Conservation (phyloP, 1,140 invertebrate genomes). For the Cyrtorhinus lividipennis region DNA sequence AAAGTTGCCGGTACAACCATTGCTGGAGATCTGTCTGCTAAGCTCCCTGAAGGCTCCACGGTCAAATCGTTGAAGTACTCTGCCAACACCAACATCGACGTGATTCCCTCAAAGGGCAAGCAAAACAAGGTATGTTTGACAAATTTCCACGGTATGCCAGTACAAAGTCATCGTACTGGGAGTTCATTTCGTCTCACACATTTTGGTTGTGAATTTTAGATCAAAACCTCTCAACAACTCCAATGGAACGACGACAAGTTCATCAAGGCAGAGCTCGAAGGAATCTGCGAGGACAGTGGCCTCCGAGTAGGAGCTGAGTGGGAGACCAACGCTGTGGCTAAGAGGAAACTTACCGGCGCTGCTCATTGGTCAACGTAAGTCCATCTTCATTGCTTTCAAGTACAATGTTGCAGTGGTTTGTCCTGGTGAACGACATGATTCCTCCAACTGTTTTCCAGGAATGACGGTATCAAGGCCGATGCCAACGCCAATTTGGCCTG, state of each 20-base stretch:
- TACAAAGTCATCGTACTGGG: too few species aligned
- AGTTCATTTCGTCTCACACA: too few species aligned
- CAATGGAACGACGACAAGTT: conserved; percentile 21
- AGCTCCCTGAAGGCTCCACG: conserved; percentile 16
- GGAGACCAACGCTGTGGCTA: conserved; percentile 6
- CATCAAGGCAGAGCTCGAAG: conserved; percentile 15
- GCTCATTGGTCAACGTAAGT: not conserved
- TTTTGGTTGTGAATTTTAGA: too few species aligned
- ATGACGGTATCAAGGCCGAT: conserved; percentile 6
- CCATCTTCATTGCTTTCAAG: not conserved
- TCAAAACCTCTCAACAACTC: not conserved
- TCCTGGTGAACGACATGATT: not conserved
- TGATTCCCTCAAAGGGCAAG: not conserved
- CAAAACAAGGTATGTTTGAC: not conserved
- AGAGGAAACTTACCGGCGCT: conserved; percentile 17
- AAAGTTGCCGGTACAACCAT: conserved; percentile 17
- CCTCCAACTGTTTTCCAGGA: not conserved
- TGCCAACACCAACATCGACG: conserved; percentile 9
- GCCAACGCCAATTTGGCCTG: conserved; percentile 8
- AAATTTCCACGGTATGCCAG: too few species aligned
- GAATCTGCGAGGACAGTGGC: not conserved
- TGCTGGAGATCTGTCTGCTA: conserved; percentile 16
- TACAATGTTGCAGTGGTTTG: not conserved
- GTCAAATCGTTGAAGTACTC: conserved; percentile 17
- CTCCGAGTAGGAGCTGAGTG: conserved; percentile 4